Base-by-base conservation (phyloP, 2,797 vertebrate species). In the Sciurus carolinensis region DNA sequence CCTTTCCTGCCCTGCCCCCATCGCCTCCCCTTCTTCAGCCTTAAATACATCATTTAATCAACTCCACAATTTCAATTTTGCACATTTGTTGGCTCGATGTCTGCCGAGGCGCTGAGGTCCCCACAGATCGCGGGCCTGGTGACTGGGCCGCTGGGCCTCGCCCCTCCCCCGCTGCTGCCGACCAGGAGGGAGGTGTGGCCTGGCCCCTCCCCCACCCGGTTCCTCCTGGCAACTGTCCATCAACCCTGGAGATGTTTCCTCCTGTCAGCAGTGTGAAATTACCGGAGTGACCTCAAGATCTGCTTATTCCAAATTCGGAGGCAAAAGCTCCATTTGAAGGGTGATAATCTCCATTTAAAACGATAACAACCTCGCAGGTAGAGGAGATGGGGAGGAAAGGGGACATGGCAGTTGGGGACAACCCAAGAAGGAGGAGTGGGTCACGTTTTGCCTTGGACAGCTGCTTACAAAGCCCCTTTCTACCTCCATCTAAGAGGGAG, bases 11-110 rank as follows among this genome's bases (percentile, higher is more conserved):
- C 6, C 96, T 82, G 69, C 90, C 97, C 88, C 87, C 97, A 39
- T 5, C 39, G 39, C 39, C 97, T 96, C 97, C 97, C 97, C 98
- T 98, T 94, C 95, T 89, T 96, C 97, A 97, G 97, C 98, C 98
- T 98, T 98, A 98, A 98, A 98, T 97, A 98, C 97, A 86, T 97
- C 97, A 89, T 97, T 98, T 98, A 98, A 98, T 98, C 98, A 98
- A 97, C 97, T 97, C 97, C 96, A 97, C 97, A 79, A 97, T 98
- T 98, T 98, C 98, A 97, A 94, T 98, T 98, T 97, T 96, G 76
- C 98, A 97, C 98, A 97, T 97, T 98, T 98, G 98, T 98, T 98
- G 97, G 96, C 97, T 97, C 7, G 79, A 96, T 96, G 97, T 96
- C 97, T 97, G 98, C 97, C 69, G 97, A 98, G 96, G 92, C 95